A percentile compares a stretch with the other conserved stretches of the same genome.
Conservation (phyloP, 1,140 invertebrate species). For the Popillia japonica region DNA sequence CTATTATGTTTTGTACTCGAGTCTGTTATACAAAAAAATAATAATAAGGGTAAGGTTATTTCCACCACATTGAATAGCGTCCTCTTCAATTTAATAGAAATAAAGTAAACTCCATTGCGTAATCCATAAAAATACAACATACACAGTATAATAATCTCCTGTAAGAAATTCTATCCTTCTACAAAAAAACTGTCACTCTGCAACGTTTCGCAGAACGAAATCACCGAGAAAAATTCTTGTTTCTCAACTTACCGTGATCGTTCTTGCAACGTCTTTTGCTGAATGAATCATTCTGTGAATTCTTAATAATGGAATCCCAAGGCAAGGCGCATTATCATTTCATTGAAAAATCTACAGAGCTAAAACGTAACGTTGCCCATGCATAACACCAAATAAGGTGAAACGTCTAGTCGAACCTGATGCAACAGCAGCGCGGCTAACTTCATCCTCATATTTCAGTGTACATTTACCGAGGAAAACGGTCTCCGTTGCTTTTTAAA, state of each 20-base stretch:
- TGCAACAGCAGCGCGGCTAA: not conserved
- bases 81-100: too few species aligned
- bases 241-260: not conserved
- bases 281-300: constrained; percentile 24
- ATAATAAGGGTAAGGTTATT: too few species aligned
- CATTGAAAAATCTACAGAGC: constrained; percentile 3
- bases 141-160: too few species aligned
- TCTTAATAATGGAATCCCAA: constrained; percentile 13
- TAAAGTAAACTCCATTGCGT: too few species aligned
- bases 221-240: not conserved
- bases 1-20: too few species aligned
- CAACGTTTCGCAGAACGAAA: not conserved
- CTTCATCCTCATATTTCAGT: constrained; percentile 29
- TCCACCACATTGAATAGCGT: too few species aligned
- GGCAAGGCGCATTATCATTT: constrained; percentile 26
- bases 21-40: too few species aligned
- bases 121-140: too few species aligned
- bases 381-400: not conserved
- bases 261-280: not conserved
- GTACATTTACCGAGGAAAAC: not conserved
- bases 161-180: not conserved
- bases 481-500: constrained; percentile 19
- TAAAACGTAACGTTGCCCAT: constrained; percentile 5
- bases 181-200: not conserved
- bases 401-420: constrained; percentile 18